phyloP scores from a whole-genome alignment of 1,140 invertebrate genomes.

The Hirudo medicinalis region DNA sequence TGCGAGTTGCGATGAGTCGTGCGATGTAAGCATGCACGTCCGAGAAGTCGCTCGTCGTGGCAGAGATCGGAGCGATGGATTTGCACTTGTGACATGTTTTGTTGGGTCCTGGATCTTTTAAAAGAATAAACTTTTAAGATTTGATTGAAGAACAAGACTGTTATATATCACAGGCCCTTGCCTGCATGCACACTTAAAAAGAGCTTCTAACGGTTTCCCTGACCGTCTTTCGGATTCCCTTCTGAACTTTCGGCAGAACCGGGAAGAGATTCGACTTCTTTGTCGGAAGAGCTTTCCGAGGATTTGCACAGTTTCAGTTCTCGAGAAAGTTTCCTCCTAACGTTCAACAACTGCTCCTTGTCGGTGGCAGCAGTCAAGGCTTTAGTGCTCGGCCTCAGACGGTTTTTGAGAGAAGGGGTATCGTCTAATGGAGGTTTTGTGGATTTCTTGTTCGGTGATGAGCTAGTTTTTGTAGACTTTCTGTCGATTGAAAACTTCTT shows the following conservation, averaged over 20 bases:
- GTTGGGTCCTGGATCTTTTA: too few relatives aligned
- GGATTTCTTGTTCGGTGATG: not conserved
- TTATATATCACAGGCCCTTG: not conserved
- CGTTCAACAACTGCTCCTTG: slow-evolving; percentile 12
- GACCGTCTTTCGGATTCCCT: not conserved
- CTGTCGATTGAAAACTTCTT: not conserved
- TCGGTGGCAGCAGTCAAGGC: slow-evolving; percentile 10
- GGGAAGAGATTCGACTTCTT: not conserved
- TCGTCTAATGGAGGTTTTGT: not conserved
- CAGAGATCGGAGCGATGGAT: too few relatives aligned
- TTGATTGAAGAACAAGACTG: not conserved
- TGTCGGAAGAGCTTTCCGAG: not conserved
- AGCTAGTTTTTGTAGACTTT: not conserved
- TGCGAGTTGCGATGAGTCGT: too few relatives aligned
- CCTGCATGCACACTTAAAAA: not conserved
- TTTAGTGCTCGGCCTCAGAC: slow-evolving; percentile 14
- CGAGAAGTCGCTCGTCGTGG: too few relatives aligned
- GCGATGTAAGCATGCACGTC: too few relatives aligned
- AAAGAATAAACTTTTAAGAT: too few relatives aligned
- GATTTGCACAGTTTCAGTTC: not conserved
- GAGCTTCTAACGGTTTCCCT: not conserved
- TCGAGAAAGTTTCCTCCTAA: not conserved
- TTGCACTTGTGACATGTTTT: too few relatives aligned
- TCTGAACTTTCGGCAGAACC: not conserved
- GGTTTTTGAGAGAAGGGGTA: slow-evolving; percentile 2